Base-by-base conservation (phyloP, 2,113 vertebrate species). In the Pluvianellus socialis region DNA sequence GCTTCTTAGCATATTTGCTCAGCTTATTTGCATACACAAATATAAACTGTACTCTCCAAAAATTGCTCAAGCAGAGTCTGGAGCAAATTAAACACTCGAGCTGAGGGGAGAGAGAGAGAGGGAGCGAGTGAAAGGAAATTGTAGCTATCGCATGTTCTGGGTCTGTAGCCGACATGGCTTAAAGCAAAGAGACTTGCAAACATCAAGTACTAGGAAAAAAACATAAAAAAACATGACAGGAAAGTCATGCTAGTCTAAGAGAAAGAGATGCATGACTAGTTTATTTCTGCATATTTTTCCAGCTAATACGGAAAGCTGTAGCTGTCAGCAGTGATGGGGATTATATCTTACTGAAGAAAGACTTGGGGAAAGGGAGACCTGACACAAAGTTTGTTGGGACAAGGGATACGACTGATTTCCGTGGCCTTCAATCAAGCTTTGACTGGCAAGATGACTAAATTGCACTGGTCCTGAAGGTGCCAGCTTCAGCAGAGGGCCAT, bases 1-100 rank as follows among this genome's bases (percentile, higher is more conserved):
- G 88, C 68, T 92, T 79, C 91, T 96, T 91, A 66, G 94, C 83
- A 71, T 96, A 90, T 95, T 94, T 95, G 82, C 90, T 97, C 81
- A 44, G 87, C 83, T 70, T 50, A 96, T 97, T 96, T 96, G 94
- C 96, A 97, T 96, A 93, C 77, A 94, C 85, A 92, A 89, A 97
- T 96, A 96, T 92, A 95, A 95, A 96, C 92, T 14, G 59, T 8
- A 26, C 95, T 97, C 90, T 94, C 85, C 72, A 84, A 92, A 97
- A 98, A 97, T 58, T 83, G 93, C 92, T 97, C 93, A 90, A 61
- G 88, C 91, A 73, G 93, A 96, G 90, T 90, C 45, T 49, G 94
- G 89, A 95, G 96, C 95, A 97, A 95, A 97, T 96, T 85, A 94
- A 95, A 87, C 92, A 95, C 94, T 85, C 55, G 3, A 79, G 72